Base-by-base conservation (phyloP, 2,113 vertebrate genomes). In the Phalacrocorax brasilianus region DNA sequence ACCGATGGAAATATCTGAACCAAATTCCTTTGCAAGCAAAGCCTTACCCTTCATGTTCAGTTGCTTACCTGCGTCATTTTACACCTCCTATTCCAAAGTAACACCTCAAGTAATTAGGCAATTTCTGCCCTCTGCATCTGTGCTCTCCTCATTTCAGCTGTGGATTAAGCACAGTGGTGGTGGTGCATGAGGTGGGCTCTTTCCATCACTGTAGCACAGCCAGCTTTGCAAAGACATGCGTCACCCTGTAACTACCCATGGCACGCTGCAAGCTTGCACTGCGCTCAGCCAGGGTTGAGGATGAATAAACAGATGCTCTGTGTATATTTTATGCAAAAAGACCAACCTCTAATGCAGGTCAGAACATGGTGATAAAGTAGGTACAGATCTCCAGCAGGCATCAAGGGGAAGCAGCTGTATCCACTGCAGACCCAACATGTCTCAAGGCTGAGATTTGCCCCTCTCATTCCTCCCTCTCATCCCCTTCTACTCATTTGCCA, bases 241-340 rank as follows among this genome's bases (percentile, higher is more conserved):
- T 33, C 86, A 19, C 72, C 14, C 33, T 73, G 32, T 42, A 86
- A 76, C 7, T 4, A 44, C 53, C 40, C 74, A 33, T 5, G 0
- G 44, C 47, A 52, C 21, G 0, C 38, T 28, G 19, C 0, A 0
- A 82, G 30, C 5, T 76, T 63, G 30, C 30, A 61, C 45, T 58
- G 23, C 9, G 12, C n/a, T 9, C 3, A 7, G 6, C 15, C 14
- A 47, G 33, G 20, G 33, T 8, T 67, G 30, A 28, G 15, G 11
- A 71, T 45, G 56, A 45, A 71, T 21, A 47, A 53, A 71, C 28
- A 45, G 16, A 12, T 47, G 66, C 35, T 80, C 52, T 42, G 28
- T 1, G 0, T 58, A 17, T 33, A 86, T 42, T 86, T 72, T n/a
- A 91, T 17, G 30, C 12, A 2, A 44, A 73, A 65, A 53, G 23